Conservation (phyloP, 2,797 vertebrate genomes). For the Menidia menidia region DNA sequence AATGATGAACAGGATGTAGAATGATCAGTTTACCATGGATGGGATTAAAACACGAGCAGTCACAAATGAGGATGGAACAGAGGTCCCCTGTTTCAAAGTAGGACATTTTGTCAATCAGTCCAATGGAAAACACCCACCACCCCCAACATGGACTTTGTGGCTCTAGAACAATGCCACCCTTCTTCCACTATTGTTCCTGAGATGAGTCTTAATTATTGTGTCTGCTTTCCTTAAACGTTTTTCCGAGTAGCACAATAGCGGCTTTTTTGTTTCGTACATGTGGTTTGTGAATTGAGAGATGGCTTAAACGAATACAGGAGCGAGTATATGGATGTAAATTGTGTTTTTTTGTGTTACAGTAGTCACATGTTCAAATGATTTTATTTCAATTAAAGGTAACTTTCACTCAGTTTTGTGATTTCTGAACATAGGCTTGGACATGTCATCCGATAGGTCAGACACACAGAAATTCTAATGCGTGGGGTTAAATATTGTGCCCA, state of each 20-base stretch:
- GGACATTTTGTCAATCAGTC: constrained; percentile 8
- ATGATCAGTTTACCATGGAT: neutral
- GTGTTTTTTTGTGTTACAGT: neutral
- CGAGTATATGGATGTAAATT: neutral
- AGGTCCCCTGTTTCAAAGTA: constrained; percentile 12
- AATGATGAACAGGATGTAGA: too few species aligned
- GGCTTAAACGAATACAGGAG: neutral
- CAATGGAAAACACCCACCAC: neutral
- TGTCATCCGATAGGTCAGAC: too few species aligned
- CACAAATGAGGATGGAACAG: neutral
- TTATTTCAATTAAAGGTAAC: neutral
- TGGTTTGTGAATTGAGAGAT: neutral
- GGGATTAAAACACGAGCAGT: neutral
- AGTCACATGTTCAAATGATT: neutral
- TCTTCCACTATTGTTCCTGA: constrained; percentile 15
- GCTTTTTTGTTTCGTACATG: constrained; percentile 20
- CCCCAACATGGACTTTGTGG: constrained; percentile 3
- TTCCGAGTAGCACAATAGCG: constrained; percentile 15
- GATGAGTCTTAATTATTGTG: constrained; percentile 18
- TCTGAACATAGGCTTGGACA: neutral
- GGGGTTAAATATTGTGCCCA: too few species aligned
- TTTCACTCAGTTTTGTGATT: neutral
- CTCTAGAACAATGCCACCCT: constrained; percentile 11
- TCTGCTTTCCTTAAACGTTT: constrained; percentile 12
- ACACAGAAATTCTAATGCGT: neutral